Conservation (phyloP, 2,113 vertebrate genomes). For the Eulemur macaco region DNA sequence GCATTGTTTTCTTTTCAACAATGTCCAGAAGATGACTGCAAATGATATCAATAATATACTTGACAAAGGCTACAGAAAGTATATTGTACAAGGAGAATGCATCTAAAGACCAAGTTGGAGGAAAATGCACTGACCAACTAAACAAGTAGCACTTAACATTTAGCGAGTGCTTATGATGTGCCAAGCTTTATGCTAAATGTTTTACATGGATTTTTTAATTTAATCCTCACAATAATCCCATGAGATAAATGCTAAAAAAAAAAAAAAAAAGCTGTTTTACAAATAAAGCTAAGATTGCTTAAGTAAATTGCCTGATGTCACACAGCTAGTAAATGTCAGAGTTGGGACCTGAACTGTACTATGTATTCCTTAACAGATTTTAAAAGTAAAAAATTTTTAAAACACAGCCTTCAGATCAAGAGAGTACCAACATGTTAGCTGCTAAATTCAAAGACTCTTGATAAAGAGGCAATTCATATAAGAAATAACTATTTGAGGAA, state of each 20-base stretch:
- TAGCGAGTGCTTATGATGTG: not conserved
- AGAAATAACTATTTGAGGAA: not conserved
- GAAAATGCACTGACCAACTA: not conserved
- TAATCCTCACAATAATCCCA: not conserved
- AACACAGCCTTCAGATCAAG: not conserved
- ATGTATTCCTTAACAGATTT: not conserved
- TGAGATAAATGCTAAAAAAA: not conserved
- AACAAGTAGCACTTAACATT: not conserved
- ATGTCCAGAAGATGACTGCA: slow-evolving; percentile 11
- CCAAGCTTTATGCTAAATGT: not conserved
- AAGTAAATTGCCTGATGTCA: slow-evolving; percentile 9
- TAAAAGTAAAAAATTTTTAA: not conserved
- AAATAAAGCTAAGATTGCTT: slow-evolving; percentile 50
- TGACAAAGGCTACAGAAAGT: not conserved
- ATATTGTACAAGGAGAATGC: not conserved
- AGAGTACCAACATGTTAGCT: not conserved
- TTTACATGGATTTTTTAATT: slow-evolving; percentile 13
- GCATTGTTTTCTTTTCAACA: slow-evolving; percentile 46
- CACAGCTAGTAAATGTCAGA: slow-evolving; percentile 21
- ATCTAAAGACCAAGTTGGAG: not conserved
- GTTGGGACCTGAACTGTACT: not conserved
- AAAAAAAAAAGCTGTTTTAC: slow-evolving; percentile 23
- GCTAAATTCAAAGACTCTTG: not conserved
- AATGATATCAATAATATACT: not conserved
- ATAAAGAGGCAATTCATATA: not conserved